Evolutionary conservation across 2,113 vertebrate genomes (phyloP), one percentile per base, ranked within the genome.

Genomic region (Triplophysa rosa): DNA sequence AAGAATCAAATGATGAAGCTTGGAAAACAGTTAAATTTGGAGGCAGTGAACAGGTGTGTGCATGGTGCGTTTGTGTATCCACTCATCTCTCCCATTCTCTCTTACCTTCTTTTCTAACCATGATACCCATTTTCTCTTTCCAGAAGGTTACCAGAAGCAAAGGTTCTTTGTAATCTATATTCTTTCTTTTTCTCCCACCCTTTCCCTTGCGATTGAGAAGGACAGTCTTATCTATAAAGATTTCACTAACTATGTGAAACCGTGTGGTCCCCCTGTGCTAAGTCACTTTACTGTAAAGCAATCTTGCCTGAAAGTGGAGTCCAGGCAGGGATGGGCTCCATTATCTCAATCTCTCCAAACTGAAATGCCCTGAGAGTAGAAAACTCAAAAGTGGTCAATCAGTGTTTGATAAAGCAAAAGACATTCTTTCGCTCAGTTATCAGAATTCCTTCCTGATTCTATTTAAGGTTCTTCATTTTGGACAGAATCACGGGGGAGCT

Each of bases 201-300:
- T 69, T 21, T 16, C 11, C 29, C 69, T 40, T 40, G 52, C 8
- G 29, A 33, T 70, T 70, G 9, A 70, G 68, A 56, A 56, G 19
- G 49, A 37, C 68, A 56, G 49, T 40, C 19, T 58, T 58, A 71
- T 71, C 69, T 71, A 8, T 58, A 71, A 58, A 33, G 29, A 40
- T 71, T 52, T 33, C 33, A 26, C 12, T 13, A 45, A 40, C 69
- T 58, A 40, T 37, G 37, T 71, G 54, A 12, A 71, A n/a, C 26
- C 6, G 19, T 58, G 52, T 40, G 69, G 52, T 71, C 6, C 69
- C 29, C 33, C 52, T 71, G 49, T 19, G 26, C 68, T 37, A 17
- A 58, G 69, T 42, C 16, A 61, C 33, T 73, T 73, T 61, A 73
- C 33, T 59, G 70, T 73, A 73, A 73, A 73, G 29, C 54, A 59